These are phyloP conservation scores for Drosophila melanogaster DNA, from an alignment of 1,140 invertebrate species.

Conservation along the genomic window Release_6_plus_ISO1_MT NT_033777.3:7449001-7449500, in stretches of 20 bases:
- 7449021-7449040: constrained; percentile 77
- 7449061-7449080: constrained; percentile 77
- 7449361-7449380: constrained; percentile 78
- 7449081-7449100: constrained; percentile 76
- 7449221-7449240: constrained; percentile 31
- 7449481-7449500: constrained; percentile 67
- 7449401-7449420: constrained; percentile 81
- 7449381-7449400: constrained; percentile 70
- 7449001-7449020: constrained; percentile 82
- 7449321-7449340: constrained; percentile 59
- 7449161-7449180: constrained; percentile 82
- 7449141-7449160: constrained; percentile 76
- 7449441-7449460: constrained; percentile 42
- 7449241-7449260: constrained; percentile 64
- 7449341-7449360: constrained; percentile 44
- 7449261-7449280: constrained; percentile 79
- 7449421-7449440: constrained; percentile 78
- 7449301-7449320: constrained; percentile 59
- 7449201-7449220: constrained; percentile 38
- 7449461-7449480: constrained; percentile 58
- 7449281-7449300: constrained; percentile 49
- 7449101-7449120: constrained; percentile 28
- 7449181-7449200: constrained; percentile 66
- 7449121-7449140: constrained; percentile 41
- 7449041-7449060: constrained; percentile 83